Percentiles rank a stretch among this genome's conserved stretches.
Conservation (phyloP, 1,140 invertebrate genomes). For the Papilio xuthus region DNA sequence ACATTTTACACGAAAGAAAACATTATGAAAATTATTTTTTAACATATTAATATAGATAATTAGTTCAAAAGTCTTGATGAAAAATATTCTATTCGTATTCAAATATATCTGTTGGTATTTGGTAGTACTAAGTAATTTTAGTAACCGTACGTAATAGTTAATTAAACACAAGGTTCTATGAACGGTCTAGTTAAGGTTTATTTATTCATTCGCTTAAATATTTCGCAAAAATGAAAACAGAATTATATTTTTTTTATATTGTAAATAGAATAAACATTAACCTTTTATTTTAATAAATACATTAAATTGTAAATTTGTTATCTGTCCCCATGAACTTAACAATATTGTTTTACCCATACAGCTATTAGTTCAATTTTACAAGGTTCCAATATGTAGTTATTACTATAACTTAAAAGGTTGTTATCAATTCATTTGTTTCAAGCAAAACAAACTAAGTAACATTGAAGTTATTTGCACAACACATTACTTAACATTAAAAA, state of each 20-base stretch:
- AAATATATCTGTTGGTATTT: not conserved
- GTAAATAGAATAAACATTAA: too few relatives aligned
- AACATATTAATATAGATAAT: not conserved
- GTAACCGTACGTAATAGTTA: not conserved
- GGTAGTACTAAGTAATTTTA: too few relatives aligned
- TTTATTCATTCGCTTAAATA: not conserved
- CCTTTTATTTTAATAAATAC: too few relatives aligned
- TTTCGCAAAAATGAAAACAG: not conserved
- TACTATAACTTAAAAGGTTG: conserved; percentile 18
- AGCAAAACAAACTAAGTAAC: conserved; percentile 45
- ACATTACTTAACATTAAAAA: conserved; percentile 47
- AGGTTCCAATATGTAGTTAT: not conserved
- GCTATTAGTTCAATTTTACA: not conserved
- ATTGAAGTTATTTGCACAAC: conserved; percentile 49
- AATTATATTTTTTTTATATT: not conserved
- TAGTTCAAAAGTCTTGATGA: not conserved
- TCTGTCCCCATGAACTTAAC: not conserved
- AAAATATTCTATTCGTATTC: not conserved
- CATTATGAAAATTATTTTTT: not conserved
- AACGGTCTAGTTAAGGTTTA: not conserved
- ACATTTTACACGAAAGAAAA: not conserved
- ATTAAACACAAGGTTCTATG: not conserved
- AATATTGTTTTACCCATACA: not conserved
- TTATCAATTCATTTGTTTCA: conserved; percentile 1
- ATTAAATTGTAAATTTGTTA: not conserved